Base-by-base conservation (phyloP, 2,888 invertebrate species). In the Chalcis sispes region DNA sequence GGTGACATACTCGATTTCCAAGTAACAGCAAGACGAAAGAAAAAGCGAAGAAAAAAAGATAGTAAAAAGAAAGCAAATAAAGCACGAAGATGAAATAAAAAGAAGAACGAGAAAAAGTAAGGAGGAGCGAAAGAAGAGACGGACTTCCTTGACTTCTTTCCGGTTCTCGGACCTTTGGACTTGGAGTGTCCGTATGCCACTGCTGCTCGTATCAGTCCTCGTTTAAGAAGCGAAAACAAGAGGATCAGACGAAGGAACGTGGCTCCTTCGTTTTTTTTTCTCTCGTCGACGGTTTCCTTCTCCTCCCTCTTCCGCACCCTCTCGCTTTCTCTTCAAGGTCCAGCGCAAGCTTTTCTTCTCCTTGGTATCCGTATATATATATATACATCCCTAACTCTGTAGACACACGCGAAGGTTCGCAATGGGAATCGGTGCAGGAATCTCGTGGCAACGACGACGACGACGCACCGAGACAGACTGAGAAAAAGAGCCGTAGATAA, bases 211-310 rank as follows among this genome's bases (percentile, higher is more conserved):
- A 76, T 76, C 72, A 76, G 66, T 76, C 62, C 76, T 72, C 72
- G 67, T 76, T 76, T 56, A 58, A 56, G 76, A 72, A 72, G 62
- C 59, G 76, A 72, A 72, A 72, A 72, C 72, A 76, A 72, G 72
- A 71, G 71, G 59, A 36, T 59, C 65, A 1, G 56, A 56, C 18
- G 27, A n/a, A 52, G 29, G n/a, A 7, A 10, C 27, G 8, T 13
- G 10, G 46, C 36, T n/a, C 58, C 27, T 10, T 54, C 56, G 42
- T 65, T 58, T 71, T 65, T 54, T 46, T 62, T 61, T 58, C 58
- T 52, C 29, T 27, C 36, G 10, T 15, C 54, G 32, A 32, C 29
- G 23, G 29, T 13, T 3, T 13, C 42, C 52, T 66, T 40, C 40
- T 54, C n/a, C n/a, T n/a, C n/a, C n/a, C n/a, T n/a, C n/a, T n/a